A percentile compares a stretch with the other conserved stretches of the same genome.
These are phyloP conservation scores for Phenganax stokvisi DNA, from an alignment of 92 coral and sea anemone species.

Conservation along the genomic window DNA sequence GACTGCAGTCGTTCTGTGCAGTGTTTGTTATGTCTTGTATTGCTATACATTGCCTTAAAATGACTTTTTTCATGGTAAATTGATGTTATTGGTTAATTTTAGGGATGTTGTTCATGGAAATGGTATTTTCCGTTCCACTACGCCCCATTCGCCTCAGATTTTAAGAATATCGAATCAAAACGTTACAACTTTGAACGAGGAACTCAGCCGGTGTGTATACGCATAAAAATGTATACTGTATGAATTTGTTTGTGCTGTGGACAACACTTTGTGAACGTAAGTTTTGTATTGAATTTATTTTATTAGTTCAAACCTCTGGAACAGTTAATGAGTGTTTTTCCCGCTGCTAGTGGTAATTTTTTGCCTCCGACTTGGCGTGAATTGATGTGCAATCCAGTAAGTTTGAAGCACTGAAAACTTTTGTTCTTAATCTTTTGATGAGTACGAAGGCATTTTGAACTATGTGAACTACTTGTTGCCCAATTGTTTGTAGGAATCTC, in stretches of 20 bases:
- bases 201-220: conserved; percentile 74
- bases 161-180: conserved; percentile 68
- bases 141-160: conserved; percentile 99
- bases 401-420: neutral
- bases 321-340: conserved; percentile 97
- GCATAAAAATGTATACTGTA: neutral
- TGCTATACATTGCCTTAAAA: neutral
- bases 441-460: no score
- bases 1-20: neutral
- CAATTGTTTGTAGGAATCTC: conserved; percentile 65
- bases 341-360: conserved; percentile 97
- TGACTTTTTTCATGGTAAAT: neutral
- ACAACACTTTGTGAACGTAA: no score
- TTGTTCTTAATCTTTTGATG: no score
- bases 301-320: conserved; percentile 92
- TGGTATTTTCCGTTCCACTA: conserved; percentile 96
- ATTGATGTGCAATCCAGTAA: conserved; percentile 84
- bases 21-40: neutral
- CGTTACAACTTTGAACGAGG: conserved; percentile 76
- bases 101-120: conserved; percentile 99
- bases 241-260: neutral
- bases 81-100: conserved; percentile 4
- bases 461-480: neutral
- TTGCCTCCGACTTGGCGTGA: conserved; percentile 94
- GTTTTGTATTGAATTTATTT: neutral